These are phyloP conservation scores for Xanthorhoe spadicearia DNA, from an alignment of 2,888 invertebrate genomes.

Conservation along the genomic window DNA sequence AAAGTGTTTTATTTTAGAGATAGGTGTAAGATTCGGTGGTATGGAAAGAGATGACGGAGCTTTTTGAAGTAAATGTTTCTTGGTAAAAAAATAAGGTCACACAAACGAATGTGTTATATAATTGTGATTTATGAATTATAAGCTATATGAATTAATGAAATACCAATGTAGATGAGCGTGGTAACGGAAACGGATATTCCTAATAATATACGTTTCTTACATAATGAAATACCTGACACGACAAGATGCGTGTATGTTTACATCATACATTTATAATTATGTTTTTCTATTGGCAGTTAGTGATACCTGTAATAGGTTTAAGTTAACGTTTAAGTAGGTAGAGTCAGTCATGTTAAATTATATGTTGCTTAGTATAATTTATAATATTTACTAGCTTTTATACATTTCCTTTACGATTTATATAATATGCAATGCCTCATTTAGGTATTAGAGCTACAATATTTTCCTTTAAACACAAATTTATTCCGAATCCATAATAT, in stretches of 20 bases:
- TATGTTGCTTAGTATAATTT: background rate
- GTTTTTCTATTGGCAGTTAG: constrained; percentile 22
- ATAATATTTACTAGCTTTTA: too few relatives aligned
- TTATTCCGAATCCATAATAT: too few relatives aligned
- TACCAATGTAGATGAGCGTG: constrained; percentile 40
- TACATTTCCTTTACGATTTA: too few relatives aligned
- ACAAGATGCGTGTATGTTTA: constrained; percentile 29
- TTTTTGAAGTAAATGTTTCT: constrained; percentile 8
- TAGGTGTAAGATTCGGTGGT: constrained; percentile 42
- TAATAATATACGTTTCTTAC: constrained; percentile 53
- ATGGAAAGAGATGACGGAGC: constrained; percentile 24
- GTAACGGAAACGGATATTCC: constrained; percentile 59
- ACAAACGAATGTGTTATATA: constrained; percentile 31
- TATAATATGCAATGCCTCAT: too few relatives aligned
- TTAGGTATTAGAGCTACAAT: too few relatives aligned
- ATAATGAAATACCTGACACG: constrained; percentile 47
- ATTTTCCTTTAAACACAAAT: too few relatives aligned
- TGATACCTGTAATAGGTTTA: constrained; percentile 5
- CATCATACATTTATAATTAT: constrained; percentile 29
- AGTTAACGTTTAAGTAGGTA: background rate
- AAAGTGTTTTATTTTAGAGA: constrained; percentile 55
- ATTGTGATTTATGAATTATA: constrained; percentile 35
- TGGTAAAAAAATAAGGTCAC: constrained; percentile 29
- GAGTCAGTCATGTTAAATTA: background rate
- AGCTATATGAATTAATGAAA: constrained; percentile 36